A percentile compares a stretch with the other conserved stretches of the same genome.
phyloP scores from a whole-genome alignment of 2,888 invertebrate species.

The Hetaerina titia region DNA sequence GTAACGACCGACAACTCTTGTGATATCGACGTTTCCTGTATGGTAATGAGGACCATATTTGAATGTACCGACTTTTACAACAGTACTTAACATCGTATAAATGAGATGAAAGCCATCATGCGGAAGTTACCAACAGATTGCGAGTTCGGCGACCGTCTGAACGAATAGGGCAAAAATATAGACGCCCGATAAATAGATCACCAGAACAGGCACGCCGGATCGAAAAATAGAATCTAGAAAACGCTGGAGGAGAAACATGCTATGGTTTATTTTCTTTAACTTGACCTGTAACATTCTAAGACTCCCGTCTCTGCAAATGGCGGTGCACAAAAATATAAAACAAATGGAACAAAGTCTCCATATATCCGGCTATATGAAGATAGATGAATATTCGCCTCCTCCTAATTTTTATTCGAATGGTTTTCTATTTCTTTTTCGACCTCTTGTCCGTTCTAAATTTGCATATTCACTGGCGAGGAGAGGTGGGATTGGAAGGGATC shows the following conservation, averaged over 20 bases:
- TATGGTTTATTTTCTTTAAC: background rate
- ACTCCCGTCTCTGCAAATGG: background rate
- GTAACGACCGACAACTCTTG: too few species aligned
- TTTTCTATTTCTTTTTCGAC: background rate
- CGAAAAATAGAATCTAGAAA: constrained; percentile 26
- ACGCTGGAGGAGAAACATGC: background rate
- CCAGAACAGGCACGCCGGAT: background rate
- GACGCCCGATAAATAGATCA: background rate
- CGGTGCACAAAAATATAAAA: background rate
- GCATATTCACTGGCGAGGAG: background rate
- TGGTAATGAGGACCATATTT: too few species aligned
- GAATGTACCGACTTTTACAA: too few species aligned
- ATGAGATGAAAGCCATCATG: too few species aligned
- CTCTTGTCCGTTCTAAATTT: background rate
- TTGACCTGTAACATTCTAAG: constrained; percentile 1
- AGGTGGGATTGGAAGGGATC: background rate
- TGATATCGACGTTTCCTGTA: too few species aligned
- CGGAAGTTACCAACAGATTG: background rate
- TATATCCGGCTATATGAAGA: background rate
- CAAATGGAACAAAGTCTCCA: background rate
- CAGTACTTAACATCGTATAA: too few species aligned
- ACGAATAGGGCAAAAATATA: background rate
- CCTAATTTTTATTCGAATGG: background rate
- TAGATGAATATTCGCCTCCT: background rate
- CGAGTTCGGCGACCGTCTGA: background rate